Evolutionary conservation across 2,113 vertebrate species (phyloP).

Genomic region (Nerophis ophidion): DNA sequence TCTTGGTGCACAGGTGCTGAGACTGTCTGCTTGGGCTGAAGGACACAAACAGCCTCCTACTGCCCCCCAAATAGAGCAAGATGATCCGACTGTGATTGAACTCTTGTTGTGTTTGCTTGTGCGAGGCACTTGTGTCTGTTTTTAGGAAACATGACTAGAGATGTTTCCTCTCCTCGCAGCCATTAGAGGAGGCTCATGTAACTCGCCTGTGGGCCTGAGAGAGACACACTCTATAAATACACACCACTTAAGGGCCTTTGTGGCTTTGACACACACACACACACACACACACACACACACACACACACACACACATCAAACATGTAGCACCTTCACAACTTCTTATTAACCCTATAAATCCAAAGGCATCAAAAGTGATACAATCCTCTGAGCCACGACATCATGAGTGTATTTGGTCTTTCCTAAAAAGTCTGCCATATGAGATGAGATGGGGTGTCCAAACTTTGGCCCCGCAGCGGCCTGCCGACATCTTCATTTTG

Average conservation of each 20-base stretch:
- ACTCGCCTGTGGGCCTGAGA: constrained; percentile 62
- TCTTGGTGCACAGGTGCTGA: constrained; percentile 11
- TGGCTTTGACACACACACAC: constrained; percentile 38
- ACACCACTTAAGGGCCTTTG: constrained; percentile 73
- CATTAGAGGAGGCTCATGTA: constrained; percentile 72
- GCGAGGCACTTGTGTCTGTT: constrained; percentile 44
- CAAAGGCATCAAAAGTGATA: too few relatives aligned
- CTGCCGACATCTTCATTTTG: too few relatives aligned
- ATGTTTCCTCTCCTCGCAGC: constrained; percentile 61
- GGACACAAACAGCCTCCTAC: constrained; percentile 28
- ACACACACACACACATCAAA: constrained; percentile 24
- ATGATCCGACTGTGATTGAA: too few relatives aligned
- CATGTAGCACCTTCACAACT: constrained; percentile 37
- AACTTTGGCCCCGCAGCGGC: too few relatives aligned
- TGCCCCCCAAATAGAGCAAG: too few relatives aligned
- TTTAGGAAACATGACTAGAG: constrained; percentile 57
- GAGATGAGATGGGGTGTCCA: too few relatives aligned
- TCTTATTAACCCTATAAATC: constrained; percentile 59
- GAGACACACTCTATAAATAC: constrained; percentile 71
- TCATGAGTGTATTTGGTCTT: too few relatives aligned
- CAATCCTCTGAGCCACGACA: too few relatives aligned
- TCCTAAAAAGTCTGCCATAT: too few relatives aligned
- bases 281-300: constrained; percentile 11
- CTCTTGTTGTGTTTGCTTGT: constrained; percentile 1
- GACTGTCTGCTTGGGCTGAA: constrained; percentile 35